phyloP scores from a whole-genome alignment of 2,113 vertebrate genomes.

The Xiphophorus hellerii region DNA sequence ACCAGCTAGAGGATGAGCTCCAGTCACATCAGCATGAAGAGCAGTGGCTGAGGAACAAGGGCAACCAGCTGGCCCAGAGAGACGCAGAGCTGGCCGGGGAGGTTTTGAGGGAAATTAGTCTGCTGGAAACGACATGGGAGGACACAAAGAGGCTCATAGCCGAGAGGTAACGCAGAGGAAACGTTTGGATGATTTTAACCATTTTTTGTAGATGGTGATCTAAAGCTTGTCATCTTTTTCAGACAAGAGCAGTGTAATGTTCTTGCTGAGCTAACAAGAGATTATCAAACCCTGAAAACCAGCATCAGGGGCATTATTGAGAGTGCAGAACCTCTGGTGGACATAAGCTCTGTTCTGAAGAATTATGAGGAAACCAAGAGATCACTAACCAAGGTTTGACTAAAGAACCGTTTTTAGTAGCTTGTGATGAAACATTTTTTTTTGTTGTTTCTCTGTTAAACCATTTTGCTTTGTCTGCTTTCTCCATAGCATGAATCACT shows the following conservation, averaged over 20 bases:
- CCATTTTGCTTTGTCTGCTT: background rate
- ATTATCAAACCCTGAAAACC: conserved; percentile 88
- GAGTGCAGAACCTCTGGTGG: conserved; percentile 80
- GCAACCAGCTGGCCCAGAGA: conserved; percentile 90
- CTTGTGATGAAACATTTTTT: background rate
- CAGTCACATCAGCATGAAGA: conserved; percentile 93
- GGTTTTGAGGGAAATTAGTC: conserved; percentile 84
- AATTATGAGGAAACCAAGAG: conserved; percentile 89
- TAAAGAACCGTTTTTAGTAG: background rate
- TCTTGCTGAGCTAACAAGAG: conserved; percentile 88
- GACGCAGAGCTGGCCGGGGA: conserved; percentile 85
- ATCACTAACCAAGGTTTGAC: conserved; percentile 86
- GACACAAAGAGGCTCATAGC: conserved; percentile 89
- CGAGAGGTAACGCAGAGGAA: conserved; percentile 82
- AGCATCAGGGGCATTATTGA: conserved; percentile 83
- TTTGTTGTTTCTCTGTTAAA: background rate
- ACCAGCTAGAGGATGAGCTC: conserved; percentile 93
- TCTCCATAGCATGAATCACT: conserved; percentile 87
- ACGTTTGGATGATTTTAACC: background rate
- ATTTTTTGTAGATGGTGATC: background rate
- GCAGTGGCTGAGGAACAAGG: conserved; percentile 93
- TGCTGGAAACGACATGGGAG: conserved; percentile 87
- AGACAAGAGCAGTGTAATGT: conserved; percentile 91
- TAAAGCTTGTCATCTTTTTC: background rate
- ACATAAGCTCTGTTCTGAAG: conserved; percentile 83